Conservation (phyloP, 2,113 vertebrate genomes). For the Seriola quinqueradiata region DNA sequence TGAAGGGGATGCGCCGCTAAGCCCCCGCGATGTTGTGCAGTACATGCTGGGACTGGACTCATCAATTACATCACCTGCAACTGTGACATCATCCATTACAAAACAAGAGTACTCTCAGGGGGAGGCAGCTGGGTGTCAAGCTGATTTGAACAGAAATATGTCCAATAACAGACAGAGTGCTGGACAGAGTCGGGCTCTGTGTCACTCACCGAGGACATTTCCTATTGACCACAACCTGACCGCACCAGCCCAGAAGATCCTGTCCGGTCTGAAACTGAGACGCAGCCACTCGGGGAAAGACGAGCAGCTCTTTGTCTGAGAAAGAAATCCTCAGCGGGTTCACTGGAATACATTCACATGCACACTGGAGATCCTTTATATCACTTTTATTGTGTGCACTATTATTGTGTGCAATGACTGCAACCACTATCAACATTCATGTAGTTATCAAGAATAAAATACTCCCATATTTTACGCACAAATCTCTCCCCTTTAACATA, state of each 20-base stretch:
- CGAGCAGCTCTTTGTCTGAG: slow-evolving; percentile 84
- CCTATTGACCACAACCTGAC: slow-evolving; percentile 57
- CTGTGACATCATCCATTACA: slow-evolving; percentile 12
- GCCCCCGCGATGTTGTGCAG: slow-evolving; percentile 65
- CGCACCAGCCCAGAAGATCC: slow-evolving; percentile 78
- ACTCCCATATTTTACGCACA: not conserved
- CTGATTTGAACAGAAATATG: slow-evolving; percentile 49
- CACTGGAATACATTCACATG: slow-evolving; percentile 9
- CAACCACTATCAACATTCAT: not conserved
- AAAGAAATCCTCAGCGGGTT: not conserved
- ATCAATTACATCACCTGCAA: slow-evolving; percentile 4
- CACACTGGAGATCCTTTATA: not conserved
- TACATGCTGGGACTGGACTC: slow-evolving; percentile 74
- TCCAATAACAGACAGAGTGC: slow-evolving; percentile 44
- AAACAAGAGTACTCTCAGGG: slow-evolving; percentile 7
- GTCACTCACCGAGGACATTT: slow-evolving; percentile 56
- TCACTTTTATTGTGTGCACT: slow-evolving; percentile 7
- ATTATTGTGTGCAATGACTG: slow-evolving; percentile 1
- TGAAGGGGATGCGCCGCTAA: slow-evolving; percentile 36
- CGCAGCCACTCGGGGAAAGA: slow-evolving; percentile 78
- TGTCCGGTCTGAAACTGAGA: slow-evolving; percentile 81
- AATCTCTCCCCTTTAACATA: not conserved
- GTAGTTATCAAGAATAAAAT: not conserved
- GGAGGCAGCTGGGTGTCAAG: slow-evolving; percentile 12
- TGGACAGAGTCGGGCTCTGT: slow-evolving; percentile 39